phyloP scores from a whole-genome alignment of 2,888 invertebrate genomes.

The Pristionchus maxplancki region DNA sequence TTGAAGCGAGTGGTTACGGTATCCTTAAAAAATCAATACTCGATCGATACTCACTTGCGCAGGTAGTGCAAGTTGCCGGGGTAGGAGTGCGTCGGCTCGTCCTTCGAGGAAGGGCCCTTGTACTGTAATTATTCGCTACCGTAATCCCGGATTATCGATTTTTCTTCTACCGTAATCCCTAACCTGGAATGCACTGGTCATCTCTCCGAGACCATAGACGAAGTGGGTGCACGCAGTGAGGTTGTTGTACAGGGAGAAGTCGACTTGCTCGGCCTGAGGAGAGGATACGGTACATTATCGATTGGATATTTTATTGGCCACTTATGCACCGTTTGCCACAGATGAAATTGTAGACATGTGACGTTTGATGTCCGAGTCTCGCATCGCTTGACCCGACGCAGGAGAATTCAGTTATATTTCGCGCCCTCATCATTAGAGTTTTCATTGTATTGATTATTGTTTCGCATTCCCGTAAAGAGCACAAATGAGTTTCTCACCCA shows the following conservation, averaged over 20 bases:
- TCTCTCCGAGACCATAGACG: slow-evolving; percentile 46
- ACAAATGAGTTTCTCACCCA: no score
- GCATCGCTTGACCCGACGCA: no score
- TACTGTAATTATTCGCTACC: slow-evolving; percentile 27
- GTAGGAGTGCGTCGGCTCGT: slow-evolving; percentile 11
- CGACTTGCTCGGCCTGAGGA: slow-evolving; percentile 24
- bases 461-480: no score
- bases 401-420: no score
- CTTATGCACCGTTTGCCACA: no score
- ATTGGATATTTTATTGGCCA: no score
- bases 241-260: slow-evolving; percentile 36
- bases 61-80: slow-evolving; percentile 47
- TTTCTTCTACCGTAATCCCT: not conserved
- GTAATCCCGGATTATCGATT: not conserved
- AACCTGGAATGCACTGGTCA: slow-evolving; percentile 9
- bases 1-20: no score
- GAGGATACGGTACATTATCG: not conserved
- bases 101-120: slow-evolving; percentile 12
- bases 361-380: no score
- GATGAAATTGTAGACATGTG: no score
- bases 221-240: slow-evolving; percentile 44
- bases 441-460: no score
- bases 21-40: not conserved
- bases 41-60: not conserved
- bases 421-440: no score